Base-by-base conservation (phyloP, 2,888 invertebrate species). In the Acleris holmiana region DNA sequence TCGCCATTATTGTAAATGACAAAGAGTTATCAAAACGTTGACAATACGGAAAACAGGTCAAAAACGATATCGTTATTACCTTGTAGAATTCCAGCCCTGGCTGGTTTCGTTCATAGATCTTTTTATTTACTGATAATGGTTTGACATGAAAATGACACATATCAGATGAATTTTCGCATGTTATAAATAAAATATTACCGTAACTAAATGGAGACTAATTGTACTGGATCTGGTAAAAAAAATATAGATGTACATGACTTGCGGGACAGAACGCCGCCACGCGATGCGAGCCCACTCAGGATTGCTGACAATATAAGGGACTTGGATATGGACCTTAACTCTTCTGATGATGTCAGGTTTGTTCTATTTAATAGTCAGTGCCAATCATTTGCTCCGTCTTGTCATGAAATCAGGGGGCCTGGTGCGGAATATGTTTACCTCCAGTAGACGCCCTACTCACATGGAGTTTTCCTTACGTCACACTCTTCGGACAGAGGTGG, bases 311-410 rank as follows among this genome's bases (percentile, higher is more conserved):
- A 77, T 48, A 72, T 76, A 68, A 75, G 74, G 53, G 76, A 81
- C 71, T 66, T 82, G 4, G 74, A 73, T 61, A 58, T 83, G 13
- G 82, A 83, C 54, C 72, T 76, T 48, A 82, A 85, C 73, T 86
- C 87, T 19, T 85, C 85, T 49, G 87, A 86, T 71, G 81, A 84
- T 51, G 70, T 86, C 17, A 82, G 85, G 86, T 10, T 54, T 15
- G 4, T 35, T 44, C 29, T 5, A 55, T 19, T 29, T 35, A 19
- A 56, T 44, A 55, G 23, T 21, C 51, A 46, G 17, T 47, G 29
- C 29, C 29, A 35, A 29, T 29, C 8, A 10, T 29, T 29, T 2
- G 29, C 8, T 29, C 29, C 29, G 29, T 29, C 2, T 29, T 29
- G 29, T 8, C 2, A 29, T 8, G 10, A 10, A 29, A 29, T 10